A percentile compares a stretch with the other conserved stretches of the same genome.
These are phyloP conservation scores for Theristicus caerulescens DNA, from an alignment of 2,113 vertebrate species.

Conservation along the genomic window DNA sequence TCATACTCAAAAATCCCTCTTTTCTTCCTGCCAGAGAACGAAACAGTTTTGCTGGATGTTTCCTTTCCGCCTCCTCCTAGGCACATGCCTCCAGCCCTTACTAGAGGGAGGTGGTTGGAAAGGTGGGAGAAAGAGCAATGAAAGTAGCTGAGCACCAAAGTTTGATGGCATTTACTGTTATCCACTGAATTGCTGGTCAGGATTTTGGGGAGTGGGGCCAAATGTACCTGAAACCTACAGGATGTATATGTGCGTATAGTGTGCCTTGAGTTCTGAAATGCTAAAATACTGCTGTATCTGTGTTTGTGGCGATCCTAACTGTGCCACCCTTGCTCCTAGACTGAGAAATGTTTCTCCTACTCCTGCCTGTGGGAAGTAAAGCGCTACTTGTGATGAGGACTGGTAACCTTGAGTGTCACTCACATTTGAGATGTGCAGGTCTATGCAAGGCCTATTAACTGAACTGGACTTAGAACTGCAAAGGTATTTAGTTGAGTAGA, in stretches of 20 bases:
- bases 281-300: neutral
- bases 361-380: neutral
- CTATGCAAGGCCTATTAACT: neutral
- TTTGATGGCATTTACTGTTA: neutral
- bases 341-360: neutral
- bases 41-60: neutral
- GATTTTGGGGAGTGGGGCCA: neutral
- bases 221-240: neutral
- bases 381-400: neutral
- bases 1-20: neutral
- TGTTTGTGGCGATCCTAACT: neutral
- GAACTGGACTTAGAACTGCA: neutral
- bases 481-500: neutral
- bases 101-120: neutral
- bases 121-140: neutral
- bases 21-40: neutral
- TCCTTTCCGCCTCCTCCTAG: neutral
- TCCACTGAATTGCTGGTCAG: neutral
- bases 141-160: rapidly evolving
- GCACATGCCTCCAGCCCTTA: neutral
- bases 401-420: neutral
- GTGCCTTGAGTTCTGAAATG: neutral
- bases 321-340: neutral
- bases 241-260: neutral
- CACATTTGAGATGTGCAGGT: neutral